Conservation (phyloP, 2,888 invertebrate genomes). For the Lepidocyrtoides sp. region DNA sequence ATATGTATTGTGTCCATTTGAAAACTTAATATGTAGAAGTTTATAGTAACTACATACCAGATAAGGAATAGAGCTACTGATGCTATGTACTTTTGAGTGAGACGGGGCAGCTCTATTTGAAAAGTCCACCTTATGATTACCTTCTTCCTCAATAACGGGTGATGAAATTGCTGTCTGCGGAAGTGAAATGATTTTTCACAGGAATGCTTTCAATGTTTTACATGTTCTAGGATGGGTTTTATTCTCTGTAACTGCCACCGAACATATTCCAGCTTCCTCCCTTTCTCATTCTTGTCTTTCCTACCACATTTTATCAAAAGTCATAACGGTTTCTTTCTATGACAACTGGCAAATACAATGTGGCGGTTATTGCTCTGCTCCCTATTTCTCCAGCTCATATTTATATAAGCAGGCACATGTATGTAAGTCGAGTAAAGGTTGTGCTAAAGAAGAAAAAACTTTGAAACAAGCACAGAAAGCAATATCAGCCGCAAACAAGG, state of each 20-base stretch:
- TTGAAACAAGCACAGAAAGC: background rate
- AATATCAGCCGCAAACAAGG: background rate
- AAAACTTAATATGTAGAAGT: no score
- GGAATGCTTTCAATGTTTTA: conserved; percentile 57
- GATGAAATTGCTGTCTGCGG: conserved; percentile 85
- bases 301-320: background rate
- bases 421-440: no score
- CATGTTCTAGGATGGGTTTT: conserved; percentile 67
- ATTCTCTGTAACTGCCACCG: conserved; percentile 40
- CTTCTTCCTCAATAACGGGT: conserved; percentile 85
- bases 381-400: background rate
- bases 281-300: conserved; percentile 7
- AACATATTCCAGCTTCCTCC: conserved; percentile 63
- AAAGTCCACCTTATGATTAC: conserved; percentile 85
- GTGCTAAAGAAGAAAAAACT: background rate
- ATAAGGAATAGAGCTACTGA: no score
- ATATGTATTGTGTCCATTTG: no score
- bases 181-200: conserved; percentile 72
- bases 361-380: conserved; percentile 39
- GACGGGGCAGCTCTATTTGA: background rate
- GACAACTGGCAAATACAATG: conserved; percentile 42
- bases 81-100: no score
- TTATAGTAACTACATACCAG: no score
- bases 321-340: background rate
- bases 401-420: background rate